Percentiles rank a stretch among this genome's conserved stretches.
Conservation (phyloP, 2,797 vertebrate genomes). For the Pitangus sulphuratus region DNA sequence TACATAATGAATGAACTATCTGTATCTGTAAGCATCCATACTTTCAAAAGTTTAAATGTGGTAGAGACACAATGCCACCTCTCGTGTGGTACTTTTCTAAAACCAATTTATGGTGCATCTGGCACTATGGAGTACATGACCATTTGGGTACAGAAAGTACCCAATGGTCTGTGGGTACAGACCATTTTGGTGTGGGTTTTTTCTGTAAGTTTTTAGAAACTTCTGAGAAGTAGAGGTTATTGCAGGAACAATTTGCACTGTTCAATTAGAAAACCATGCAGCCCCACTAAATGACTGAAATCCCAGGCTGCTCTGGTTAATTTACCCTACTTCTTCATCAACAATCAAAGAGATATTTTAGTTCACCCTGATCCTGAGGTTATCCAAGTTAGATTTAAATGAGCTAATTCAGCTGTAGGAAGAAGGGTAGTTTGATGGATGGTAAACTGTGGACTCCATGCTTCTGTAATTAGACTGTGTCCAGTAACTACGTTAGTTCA, state of each 20-base stretch:
- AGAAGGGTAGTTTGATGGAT: not conserved
- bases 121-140: not conserved
- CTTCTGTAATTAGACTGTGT: not conserved
- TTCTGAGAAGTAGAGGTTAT: not conserved
- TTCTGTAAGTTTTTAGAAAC: not conserved
- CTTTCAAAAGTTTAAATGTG: not conserved
- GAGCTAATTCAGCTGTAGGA: not conserved
- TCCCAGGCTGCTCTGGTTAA: not conserved
- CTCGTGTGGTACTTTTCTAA: not conserved
- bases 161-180: too few species aligned
- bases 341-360: not conserved
- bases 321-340: not conserved
- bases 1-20: not conserved
- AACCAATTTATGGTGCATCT: not conserved
- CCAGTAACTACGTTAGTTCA: not conserved
- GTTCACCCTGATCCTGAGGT: not conserved
- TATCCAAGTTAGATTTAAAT: not conserved
- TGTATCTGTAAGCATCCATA: not conserved
- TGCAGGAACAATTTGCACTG: not conserved
- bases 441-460: not conserved
- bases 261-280: not conserved
- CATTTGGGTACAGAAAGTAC: too few species aligned
- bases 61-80: not conserved
- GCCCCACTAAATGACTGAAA: not conserved
- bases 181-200: not conserved